Conservation (phyloP, 2,888 invertebrate species). For the Trissolcus japonicus region DNA sequence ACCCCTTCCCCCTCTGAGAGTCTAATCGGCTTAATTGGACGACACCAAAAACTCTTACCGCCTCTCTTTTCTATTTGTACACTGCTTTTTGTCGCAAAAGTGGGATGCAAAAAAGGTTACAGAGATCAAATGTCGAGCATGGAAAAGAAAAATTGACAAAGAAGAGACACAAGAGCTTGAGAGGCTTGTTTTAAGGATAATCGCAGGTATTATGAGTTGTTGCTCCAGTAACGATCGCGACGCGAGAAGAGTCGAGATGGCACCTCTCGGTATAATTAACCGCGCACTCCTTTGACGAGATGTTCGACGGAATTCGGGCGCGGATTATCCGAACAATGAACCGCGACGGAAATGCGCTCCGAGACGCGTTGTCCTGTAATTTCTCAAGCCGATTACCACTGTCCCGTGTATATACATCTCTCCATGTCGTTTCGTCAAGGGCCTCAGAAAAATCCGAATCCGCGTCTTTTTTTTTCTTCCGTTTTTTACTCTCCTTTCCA, state of each 20-base stretch:
- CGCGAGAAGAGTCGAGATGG: conserved; percentile 33
- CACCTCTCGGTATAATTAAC: conserved; percentile 50
- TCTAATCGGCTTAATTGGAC: conserved; percentile 43
- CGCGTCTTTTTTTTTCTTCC: conserved; percentile 38
- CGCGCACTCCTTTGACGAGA: conserved; percentile 25
- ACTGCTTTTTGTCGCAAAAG: not conserved
- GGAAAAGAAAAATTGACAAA: not conserved
- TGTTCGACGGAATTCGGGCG: conserved; percentile 19
- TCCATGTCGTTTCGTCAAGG: conserved; percentile 41
- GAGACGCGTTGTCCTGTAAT: conserved; percentile 58
- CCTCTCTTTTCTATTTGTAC: not conserved
- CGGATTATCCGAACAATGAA: conserved; percentile 56
- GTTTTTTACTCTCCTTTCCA: not conserved
- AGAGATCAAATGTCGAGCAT: not conserved
- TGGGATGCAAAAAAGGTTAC: not conserved
- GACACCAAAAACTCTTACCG: conserved; percentile 6
- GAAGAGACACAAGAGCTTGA: conserved; percentile 9
- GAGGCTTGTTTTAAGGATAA: conserved; percentile 42
- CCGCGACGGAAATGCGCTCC: conserved; percentile 48
- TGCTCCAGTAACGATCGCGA: conserved; percentile 3
- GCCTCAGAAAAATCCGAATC: conserved; percentile 44
- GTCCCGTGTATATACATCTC: conserved; percentile 23
- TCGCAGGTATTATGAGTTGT: conserved; percentile 38
- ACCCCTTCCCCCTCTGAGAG: not conserved
- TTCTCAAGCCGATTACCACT: conserved; percentile 60